phyloP scores from a whole-genome alignment of 2,888 invertebrate species.

The Odontothrips loti region DNA sequence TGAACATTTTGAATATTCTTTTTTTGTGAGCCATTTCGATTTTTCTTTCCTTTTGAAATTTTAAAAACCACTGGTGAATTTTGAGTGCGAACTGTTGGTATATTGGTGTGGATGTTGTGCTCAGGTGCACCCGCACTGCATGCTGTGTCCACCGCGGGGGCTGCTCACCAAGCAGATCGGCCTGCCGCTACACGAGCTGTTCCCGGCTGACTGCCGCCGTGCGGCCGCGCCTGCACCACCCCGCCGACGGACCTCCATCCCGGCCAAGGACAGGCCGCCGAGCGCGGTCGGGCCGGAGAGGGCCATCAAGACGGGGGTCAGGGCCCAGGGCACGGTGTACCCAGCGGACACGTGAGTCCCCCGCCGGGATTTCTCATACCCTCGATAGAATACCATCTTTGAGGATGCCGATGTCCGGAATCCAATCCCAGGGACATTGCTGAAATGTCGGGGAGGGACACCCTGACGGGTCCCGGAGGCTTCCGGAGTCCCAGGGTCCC shows the following conservation, averaged over 20 bases:
- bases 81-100: too few species aligned
- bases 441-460: background rate
- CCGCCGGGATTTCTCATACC: background rate
- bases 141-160: slow-evolving; percentile 1
- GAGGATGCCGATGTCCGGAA: too few species aligned
- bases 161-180: slow-evolving; percentile 17
- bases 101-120: too few species aligned
- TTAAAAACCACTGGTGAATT: too few species aligned
- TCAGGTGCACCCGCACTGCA: slow-evolving; percentile 22
- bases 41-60: too few species aligned
- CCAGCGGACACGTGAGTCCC: background rate
- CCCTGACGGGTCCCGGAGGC: background rate
- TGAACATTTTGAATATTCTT: too few species aligned
- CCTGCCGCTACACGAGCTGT: slow-evolving; percentile 1
- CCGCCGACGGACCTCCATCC: background rate
- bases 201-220: background rate
- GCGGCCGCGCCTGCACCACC: background rate
- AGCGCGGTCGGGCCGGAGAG: background rate
- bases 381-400: background rate
- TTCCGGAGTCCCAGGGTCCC: background rate
- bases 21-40: too few species aligned
- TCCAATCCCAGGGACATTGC: background rate
- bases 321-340: background rate
- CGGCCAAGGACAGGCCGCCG: background rate
- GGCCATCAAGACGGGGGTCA: background rate